Evolutionary conservation across 2,797 vertebrate species (phyloP), one percentile per base, ranked within the genome.

Genomic region (Rhinogobio ventralis): DNA sequence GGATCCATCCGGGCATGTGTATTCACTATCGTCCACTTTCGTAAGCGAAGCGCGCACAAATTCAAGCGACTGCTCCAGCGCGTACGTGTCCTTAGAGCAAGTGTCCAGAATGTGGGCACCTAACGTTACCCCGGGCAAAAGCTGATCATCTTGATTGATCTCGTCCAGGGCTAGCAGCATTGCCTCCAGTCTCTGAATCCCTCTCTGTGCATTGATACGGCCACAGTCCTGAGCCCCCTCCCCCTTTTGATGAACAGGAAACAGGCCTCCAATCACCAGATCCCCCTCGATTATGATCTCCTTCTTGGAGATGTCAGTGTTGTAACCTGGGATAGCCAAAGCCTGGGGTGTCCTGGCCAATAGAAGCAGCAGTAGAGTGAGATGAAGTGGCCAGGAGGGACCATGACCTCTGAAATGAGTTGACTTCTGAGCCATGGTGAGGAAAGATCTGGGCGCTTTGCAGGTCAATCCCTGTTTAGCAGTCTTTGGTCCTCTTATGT

Each of bases 71-170:
- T 99, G 98, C 93, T 99, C 98, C 67, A 99, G 94, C 42, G 98
- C 98, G 0, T 99, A 97, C 0, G 97, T 99, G 94, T 99, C 98
- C 91, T 99, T 99, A n/a, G 98, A 99, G 92, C 98, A 99, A 79
- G 96, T 99, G 94, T 99, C 98, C 0, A 99, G 94, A 86, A 99
- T 99, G 89, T 99, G 97, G 2, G 97, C 97, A 0, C 98, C 98
- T 80, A 99, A 93, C 72, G 85, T 94, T 88, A 99, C 93, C 2
- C 98, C 98, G 0, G 98, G 98, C 79, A 99, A 96, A 90, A 99
- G 95, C 87, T 81, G 95, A 10, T 96, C 88, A 1, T 98, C 97
- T 36, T 93, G 93, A 93, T 99, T 99, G 92, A 99, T 99, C 91
- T 96, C 95, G 1, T 99, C 98, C 75, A 99, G 94, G 0, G 98